These are phyloP conservation scores for Dinomys branickii DNA, from an alignment of 2,113 vertebrate genomes.

Conservation along the genomic window DNA sequence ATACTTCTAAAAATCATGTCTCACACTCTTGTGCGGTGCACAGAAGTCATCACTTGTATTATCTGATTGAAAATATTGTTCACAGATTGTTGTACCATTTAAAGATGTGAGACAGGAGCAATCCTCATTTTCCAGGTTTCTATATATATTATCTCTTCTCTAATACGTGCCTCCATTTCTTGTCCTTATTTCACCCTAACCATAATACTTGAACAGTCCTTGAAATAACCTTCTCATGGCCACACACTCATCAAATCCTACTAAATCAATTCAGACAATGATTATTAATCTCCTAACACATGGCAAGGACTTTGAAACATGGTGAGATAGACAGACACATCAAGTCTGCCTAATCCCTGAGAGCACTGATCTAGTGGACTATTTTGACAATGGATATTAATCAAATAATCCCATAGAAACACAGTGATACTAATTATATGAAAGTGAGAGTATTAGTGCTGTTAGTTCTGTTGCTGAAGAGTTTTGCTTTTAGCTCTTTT, in stretches of 20 bases:
- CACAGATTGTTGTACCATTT: neutral
- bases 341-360: neutral
- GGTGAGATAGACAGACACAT: neutral
- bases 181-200: neutral
- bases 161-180: neutral
- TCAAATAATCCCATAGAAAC: neutral
- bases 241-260: neutral
- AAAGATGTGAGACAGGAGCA: neutral
- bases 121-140: neutral
- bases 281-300: neutral
- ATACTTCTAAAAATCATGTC: neutral
- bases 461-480: neutral
- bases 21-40: neutral
- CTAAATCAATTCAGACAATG: conserved; percentile 15
- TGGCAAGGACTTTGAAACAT: neutral
- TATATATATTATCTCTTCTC: neutral
- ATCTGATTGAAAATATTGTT: conserved; percentile 12
- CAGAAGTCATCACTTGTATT: neutral
- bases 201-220: neutral
- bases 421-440: neutral
- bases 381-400: neutral
- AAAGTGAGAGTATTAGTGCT: neutral
- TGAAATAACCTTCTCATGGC: conserved; percentile 10
- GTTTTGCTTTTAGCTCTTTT: accelerated
- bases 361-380: neutral